Evolutionary conservation across 2,888 invertebrate species (phyloP), one percentile per base, ranked within the genome.

Genomic region (Chromoteleia sp.): DNA sequence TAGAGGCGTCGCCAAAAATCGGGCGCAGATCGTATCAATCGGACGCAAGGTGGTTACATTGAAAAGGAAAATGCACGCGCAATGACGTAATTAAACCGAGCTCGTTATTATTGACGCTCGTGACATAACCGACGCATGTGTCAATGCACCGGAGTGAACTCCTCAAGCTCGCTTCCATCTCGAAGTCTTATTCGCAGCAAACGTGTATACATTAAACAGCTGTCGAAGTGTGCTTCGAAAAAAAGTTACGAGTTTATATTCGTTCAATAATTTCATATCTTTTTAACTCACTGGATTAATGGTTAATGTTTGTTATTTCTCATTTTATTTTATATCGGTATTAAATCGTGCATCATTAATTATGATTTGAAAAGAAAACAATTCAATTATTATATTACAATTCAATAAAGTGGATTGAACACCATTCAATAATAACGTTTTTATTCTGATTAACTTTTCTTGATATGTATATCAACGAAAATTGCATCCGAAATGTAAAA

Each of bases 121-220:
- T 59, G 71, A 59, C 59, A 71, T 70, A 71, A 61, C 29, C 50
- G 43, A 14, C 21, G 50, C 50, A 3, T 61, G 43, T 52, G 73
- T 61, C 73, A 73, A 54, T 61, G 61, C 61, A 73, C 61, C 52
- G 61, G 25, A 52, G 39, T 73, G 36, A 71, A 71, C 71, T 70
- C 17, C n/a, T 7, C 36, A n/a, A n/a, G n/a, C n/a, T n/a, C n/a
- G n/a, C n/a, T n/a, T n/a, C n/a, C n/a, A 39, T 39, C 41, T 2
- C 6, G 19, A 15, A 29, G 15, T 41, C 54, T 52, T 15, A 41
- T 39, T 39, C 12, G 12, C 52, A 52, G 41, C 30, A 52, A 67
- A 54, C n/a, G 21, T 41, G 39, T 15, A n/a, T 15, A 10, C 61
- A 12, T 52, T 41, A 33, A 36, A 29, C 41, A 67, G 12, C n/a